Evolutionary conservation across 2,113 vertebrate genomes (phyloP).

Genomic region (Elgaria multicarinata): DNA sequence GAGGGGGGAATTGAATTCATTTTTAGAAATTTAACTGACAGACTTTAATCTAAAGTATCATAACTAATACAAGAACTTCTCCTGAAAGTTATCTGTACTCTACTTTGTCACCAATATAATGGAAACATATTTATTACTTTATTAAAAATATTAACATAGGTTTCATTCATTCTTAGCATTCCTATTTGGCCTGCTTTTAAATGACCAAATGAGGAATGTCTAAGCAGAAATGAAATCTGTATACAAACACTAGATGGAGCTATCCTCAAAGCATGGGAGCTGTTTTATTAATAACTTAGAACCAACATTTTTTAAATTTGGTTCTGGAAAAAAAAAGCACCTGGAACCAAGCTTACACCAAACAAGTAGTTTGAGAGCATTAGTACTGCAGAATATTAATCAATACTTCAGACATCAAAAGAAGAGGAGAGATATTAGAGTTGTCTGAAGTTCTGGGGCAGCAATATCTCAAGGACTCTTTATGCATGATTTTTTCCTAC

Average conservation of each 20-base stretch:
- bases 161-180: background rate
- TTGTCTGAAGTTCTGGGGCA: background rate
- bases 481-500: background rate
- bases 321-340: background rate
- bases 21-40: background rate
- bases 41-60: background rate
- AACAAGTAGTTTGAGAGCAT: background rate
- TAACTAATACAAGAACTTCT: background rate
- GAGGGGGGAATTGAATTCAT: background rate
- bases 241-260: constrained; percentile 3
- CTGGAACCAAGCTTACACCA: background rate
- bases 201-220: background rate
- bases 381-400: background rate
- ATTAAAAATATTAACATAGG: background rate
- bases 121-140: background rate
- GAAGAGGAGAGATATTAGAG: background rate
- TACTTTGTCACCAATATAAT: background rate
- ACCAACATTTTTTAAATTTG: background rate
- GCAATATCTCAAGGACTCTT: background rate
- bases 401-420: background rate
- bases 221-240: background rate
- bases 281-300: background rate
- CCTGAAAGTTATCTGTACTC: background rate
- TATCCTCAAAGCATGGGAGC: background rate
- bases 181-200: background rate